phyloP scores from a whole-genome alignment of 92 coral and sea anemone genomes.

The Anthopleura xanthogrammica region DNA sequence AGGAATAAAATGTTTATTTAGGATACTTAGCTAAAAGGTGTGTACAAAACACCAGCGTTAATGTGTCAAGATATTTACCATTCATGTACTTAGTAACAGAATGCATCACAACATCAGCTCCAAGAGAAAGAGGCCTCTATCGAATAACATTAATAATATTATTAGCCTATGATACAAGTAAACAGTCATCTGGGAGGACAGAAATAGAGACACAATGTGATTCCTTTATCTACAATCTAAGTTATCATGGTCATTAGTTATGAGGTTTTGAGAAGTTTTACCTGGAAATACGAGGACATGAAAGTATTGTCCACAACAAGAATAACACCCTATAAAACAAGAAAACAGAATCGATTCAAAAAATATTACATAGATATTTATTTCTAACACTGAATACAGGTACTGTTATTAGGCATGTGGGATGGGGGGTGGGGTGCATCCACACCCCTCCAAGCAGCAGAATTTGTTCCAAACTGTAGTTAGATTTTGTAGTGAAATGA shows the following conservation, averaged over 20 bases:
- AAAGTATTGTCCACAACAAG: conserved; percentile 97
- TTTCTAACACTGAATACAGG: too few species aligned
- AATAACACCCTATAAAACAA: conserved; percentile 61
- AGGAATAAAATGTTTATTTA: neutral
- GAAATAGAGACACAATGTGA: too few species aligned
- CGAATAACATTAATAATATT: neutral
- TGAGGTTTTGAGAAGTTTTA: conserved; percentile 2
- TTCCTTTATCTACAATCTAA: neutral
- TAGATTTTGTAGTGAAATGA: too few species aligned
- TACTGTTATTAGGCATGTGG: too few species aligned
- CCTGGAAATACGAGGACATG: conserved; percentile 97
- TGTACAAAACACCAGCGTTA: too few species aligned
- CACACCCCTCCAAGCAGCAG: too few species aligned
- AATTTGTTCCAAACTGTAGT: too few species aligned
- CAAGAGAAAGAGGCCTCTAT: conserved; percentile 90
- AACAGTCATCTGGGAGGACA: too few species aligned
- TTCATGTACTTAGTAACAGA: conserved; percentile 96
- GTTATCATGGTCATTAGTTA: neutral
- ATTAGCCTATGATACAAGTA: neutral
- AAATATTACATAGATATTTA: too few species aligned
- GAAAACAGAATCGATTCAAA: neutral
- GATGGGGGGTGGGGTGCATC: too few species aligned
- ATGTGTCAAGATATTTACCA: conserved; percentile 47
- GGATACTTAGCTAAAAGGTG: neutral
- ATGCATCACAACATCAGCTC: conserved; percentile 96